Base-by-base conservation (phyloP, 2,113 vertebrate genomes). In the Baryphthengus martii region DNA sequence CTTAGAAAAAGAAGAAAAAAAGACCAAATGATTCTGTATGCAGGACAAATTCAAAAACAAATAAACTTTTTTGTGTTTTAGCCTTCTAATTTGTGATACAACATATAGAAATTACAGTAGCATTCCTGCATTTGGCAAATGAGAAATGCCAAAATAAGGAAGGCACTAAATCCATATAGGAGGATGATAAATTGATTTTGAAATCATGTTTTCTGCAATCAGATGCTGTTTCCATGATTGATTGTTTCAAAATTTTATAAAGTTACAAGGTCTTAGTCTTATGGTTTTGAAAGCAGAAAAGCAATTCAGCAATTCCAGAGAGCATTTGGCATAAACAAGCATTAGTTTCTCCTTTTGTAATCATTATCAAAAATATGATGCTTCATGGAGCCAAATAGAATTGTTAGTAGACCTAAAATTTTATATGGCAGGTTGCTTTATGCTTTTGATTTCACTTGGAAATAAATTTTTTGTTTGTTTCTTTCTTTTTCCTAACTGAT, bases 171-270 rank as follows among this genome's bases (percentile, higher is more conserved):
- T 96, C 76, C 56, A 72, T 95, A 88, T 12, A 87, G 26, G 13
- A 96, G 11, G n/a, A 95, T 81, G 80, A 95, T 19, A 95, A 93
- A 97, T 90, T 13, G 20, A 94, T 95, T 94, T 94, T 85, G 72
- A 95, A 97, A 95, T 93, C 28, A 78, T 67, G 26, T 93, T 95
- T 97, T 97, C 84, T 91, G 39, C 91, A 93, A 91, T 95, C 72
- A 88, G 81, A 67, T 95, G 37, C 24, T 93, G 45, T 87, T 94
- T 91, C 53, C 4, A 0, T 90, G 81, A 96, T 71, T 81, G 91
- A 93, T 93, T 91, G n/a, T 86, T 92, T 88, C 49, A 86, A 92
- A 83, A 85, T 89, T 95, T 95, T 67, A 74, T 75, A 67, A 29
- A 61, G 61, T 70, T 73, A 65, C 25, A 56, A 70, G 35, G 45